A percentile compares a stretch with the other conserved stretches of the same genome.
Evolutionary conservation across 2,113 vertebrate genomes (phyloP).

Genomic region (Podarcis muralis): DNA sequence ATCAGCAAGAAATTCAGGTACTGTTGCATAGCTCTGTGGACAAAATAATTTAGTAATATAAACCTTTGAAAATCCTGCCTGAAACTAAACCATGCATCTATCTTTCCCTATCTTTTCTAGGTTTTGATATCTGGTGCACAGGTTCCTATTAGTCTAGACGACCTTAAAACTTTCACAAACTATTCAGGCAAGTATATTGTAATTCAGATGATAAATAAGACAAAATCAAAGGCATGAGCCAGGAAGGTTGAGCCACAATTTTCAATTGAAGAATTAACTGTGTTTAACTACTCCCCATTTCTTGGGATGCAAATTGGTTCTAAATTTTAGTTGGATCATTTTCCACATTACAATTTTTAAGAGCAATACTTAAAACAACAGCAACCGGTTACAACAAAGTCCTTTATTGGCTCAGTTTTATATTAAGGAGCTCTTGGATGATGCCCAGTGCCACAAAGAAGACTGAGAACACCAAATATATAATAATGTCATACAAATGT

Average conservation of each 20-base stretch:
- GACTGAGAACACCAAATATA: background rate
- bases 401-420: background rate
- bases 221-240: background rate
- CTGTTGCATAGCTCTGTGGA: fast-evolving
- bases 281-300: background rate
- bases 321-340: background rate
- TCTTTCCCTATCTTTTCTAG: slow-evolving; percentile 63
- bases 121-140: slow-evolving; percentile 96
- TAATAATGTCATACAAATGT: background rate
- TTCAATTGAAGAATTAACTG: background rate
- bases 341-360: background rate
- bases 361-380: background rate
- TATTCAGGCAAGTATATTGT: slow-evolving; percentile 87
- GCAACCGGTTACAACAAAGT: background rate
- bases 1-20: slow-evolving; percentile 98
- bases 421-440: background rate
- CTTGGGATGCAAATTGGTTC: too few species aligned
- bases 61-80: background rate
- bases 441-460: background rate
- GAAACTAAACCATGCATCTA: background rate
- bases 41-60: background rate
- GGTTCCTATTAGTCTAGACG: slow-evolving; percentile 94
- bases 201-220: background rate
- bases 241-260: background rate
- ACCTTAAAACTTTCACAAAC: slow-evolving; percentile 96